phyloP scores from a whole-genome alignment of 1,140 invertebrate species.

The Branchinecta lynchi region DNA sequence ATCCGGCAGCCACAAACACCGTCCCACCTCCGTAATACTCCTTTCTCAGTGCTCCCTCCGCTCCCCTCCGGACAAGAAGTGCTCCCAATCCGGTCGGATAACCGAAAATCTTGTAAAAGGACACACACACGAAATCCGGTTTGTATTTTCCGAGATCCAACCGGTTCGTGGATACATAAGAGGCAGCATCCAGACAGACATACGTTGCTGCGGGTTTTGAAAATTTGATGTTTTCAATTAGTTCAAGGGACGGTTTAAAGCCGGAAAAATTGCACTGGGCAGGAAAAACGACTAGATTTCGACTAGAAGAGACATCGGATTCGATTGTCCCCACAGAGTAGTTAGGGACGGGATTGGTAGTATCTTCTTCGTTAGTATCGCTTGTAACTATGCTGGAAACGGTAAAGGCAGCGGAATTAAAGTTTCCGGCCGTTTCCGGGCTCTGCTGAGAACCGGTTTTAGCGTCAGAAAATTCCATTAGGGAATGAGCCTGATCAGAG shows the following conservation, averaged over 20 bases:
- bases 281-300: slow-evolving; percentile 67
- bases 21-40: slow-evolving; percentile 84
- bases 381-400: neutral
- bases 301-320: neutral
- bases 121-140: slow-evolving; percentile 78
- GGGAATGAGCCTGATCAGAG: too few species aligned
- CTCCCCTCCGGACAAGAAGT: slow-evolving; percentile 56
- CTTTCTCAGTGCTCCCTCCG: slow-evolving; percentile 45
- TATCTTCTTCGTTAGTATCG: neutral
- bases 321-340: neutral
- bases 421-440: slow-evolving; percentile 26
- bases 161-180: slow-evolving; percentile 56
- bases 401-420: slow-evolving; percentile 21
- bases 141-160: slow-evolving; percentile 53
- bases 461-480: too few species aligned
- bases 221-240: slow-evolving; percentile 47
- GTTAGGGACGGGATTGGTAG: neutral
- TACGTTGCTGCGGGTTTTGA: slow-evolving; percentile 45
- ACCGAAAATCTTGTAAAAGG: slow-evolving; percentile 98
- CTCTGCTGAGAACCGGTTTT: slow-evolving; percentile 24
- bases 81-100: slow-evolving; percentile 88
- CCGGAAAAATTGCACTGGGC: slow-evolving; percentile 92
- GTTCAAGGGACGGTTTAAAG: slow-evolving; percentile 61
- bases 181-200: slow-evolving; percentile 70
- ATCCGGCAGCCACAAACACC: slow-evolving; percentile 32